These are phyloP conservation scores for Caerostris extrusa DNA, from an alignment of 1,140 invertebrate genomes.

Conservation along the genomic window DNA sequence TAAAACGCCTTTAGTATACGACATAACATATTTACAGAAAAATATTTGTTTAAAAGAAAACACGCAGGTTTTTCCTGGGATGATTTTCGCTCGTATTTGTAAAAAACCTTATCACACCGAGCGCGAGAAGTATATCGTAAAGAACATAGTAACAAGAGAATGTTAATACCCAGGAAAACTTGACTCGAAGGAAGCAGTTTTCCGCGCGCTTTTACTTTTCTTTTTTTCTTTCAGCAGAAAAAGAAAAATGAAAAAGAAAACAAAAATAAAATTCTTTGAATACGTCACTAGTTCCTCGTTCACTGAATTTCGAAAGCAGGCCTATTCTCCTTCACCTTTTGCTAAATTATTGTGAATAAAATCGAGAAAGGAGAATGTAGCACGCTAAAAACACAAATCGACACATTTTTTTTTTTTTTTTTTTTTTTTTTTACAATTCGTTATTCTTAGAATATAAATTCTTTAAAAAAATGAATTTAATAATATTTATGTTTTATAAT, in stretches of 20 bases:
- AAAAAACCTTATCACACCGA: not conserved
- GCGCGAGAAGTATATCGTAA: not conserved
- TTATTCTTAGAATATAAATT: too few relatives aligned
- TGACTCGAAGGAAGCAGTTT: not conserved
- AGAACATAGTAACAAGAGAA: slow-evolving; percentile 44
- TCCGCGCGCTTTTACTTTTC: not conserved
- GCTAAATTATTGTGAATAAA: not conserved
- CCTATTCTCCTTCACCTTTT: slow-evolving; percentile 2
- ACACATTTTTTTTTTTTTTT: too few relatives aligned
- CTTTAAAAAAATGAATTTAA: too few relatives aligned
- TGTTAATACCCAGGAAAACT: slow-evolving; percentile 22
- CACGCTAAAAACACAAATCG: not conserved
- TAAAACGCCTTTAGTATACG: too few relatives aligned
- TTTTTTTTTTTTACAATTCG: too few relatives aligned
- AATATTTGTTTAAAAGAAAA: not conserved
- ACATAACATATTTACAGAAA: not conserved
- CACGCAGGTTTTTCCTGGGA: not conserved
- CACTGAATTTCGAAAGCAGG: not conserved
- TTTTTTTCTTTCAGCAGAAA: not conserved
- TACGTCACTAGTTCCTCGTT: slow-evolving; percentile 33
- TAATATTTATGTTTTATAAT: too few relatives aligned
- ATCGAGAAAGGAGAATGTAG: not conserved
- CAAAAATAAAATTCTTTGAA: not conserved
- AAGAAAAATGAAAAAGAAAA: not conserved
- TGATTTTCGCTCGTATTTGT: not conserved